A percentile compares a stretch with the other conserved stretches of the same genome.
Evolutionary conservation across 2,797 vertebrate species (phyloP).

Genomic region (Clarias platycephalus): DNA sequence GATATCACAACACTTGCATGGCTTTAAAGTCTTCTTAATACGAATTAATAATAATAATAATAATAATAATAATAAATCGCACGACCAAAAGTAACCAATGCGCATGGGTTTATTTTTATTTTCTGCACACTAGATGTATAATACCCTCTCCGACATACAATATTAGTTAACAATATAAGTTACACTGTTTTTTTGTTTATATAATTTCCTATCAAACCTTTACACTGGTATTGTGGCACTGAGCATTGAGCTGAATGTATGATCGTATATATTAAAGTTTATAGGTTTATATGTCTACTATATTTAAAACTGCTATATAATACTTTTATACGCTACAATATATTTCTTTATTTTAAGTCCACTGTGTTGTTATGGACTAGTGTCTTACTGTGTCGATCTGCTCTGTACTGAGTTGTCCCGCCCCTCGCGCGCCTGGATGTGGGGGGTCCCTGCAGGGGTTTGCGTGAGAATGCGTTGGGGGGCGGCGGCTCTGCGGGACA

Average conservation of each 20-base stretch:
- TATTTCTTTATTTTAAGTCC: background rate
- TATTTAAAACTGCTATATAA: no score
- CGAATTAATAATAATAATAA: no score
- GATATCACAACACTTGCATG: background rate
- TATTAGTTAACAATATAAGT: background rate
- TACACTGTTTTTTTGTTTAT: no score
- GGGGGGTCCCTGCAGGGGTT: constrained; percentile 22
- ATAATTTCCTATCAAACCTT: no score
- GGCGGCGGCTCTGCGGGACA: constrained; percentile 41
- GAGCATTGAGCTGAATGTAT: no score
- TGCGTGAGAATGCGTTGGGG: constrained; percentile 45
- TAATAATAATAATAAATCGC: no score
- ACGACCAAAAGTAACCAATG: background rate
- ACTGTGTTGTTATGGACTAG: background rate
- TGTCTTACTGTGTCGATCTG: background rate
- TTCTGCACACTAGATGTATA: background rate
- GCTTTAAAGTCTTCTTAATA: background rate
- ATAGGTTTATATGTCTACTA: no score
- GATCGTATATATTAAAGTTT: no score
- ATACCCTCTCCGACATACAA: background rate
- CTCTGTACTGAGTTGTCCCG: background rate
- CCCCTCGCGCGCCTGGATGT: background rate
- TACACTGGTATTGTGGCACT: no score
- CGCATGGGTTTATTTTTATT: background rate
- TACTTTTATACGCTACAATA: no score